Evolutionary conservation across 2,888 invertebrate species (phyloP), one percentile per base, ranked within the genome.

Genomic region (Sthenelais limicola): DNA sequence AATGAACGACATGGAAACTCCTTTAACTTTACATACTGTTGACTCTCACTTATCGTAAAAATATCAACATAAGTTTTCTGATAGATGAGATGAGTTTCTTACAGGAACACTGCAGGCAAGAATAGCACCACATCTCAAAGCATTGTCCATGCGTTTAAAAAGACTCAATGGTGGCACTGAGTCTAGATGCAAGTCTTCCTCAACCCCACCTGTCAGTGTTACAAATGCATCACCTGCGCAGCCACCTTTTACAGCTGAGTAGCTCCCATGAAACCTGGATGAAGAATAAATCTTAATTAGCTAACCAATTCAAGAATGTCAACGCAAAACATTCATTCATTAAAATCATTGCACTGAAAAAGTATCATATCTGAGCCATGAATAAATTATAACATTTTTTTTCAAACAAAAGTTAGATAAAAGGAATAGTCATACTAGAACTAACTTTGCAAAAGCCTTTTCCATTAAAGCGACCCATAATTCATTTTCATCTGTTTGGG

Each of bases 221-320:
- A 93, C 92, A 79, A 93, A 90, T 12, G 92, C 92, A 82, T 92
- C 90, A 47, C 92, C 92, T 72, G 91, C 91, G 76, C 91, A 90
- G 67, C 91, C 90, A 33, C 90, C 90, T 56, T 86, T 85, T 79
- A 92, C 88, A 80, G 90, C 90, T 82, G 91, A 91, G 87, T 93
- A 93, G 80, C 91, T 91, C 43, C 93, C 93, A 88, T 93, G 92
- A 32, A 88, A 82, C 76, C 88, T 88, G 77, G 9, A n/a, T n/a
- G n/a, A n/a, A n/a, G n/a, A n/a, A n/a, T n/a, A n/a, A 76, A 49
- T 30, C 66, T 43, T 21, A 0, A 58, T 47, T 47, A 47, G 12
- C n/a, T 47, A 12, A n/a, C n/a, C n/a, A n/a, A n/a, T n/a, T n/a
- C n/a, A n/a, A n/a, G n/a, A n/a, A n/a, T n/a, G n/a, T n/a, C n/a